These are phyloP conservation scores for Poecilia velifera DNA, from an alignment of 2,797 vertebrate genomes.

Conservation along the genomic window DNA sequence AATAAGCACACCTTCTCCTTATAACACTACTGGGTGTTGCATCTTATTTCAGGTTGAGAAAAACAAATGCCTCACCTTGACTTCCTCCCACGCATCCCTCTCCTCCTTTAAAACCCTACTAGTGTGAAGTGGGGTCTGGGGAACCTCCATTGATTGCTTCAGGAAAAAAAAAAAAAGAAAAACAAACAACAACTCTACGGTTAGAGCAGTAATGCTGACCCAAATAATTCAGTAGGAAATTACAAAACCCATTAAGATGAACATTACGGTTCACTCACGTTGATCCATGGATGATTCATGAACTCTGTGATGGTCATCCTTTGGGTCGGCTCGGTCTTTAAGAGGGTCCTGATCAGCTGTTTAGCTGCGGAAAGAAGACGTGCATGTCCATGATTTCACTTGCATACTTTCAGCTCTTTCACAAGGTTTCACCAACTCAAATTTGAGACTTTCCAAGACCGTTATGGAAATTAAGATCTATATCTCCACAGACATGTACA, in stretches of 20 bases:
- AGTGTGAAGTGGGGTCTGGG: conserved; percentile 97
- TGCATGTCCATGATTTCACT: not conserved
- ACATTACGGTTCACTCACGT: conserved; percentile 77
- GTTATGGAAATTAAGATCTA: no score
- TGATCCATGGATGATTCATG: conserved; percentile 99
- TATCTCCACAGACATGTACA: no score
- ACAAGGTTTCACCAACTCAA: no score
- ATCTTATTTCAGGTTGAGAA: not conserved
- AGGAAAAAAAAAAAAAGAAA: conserved; percentile 19
- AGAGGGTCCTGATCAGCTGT: conserved; percentile 92
- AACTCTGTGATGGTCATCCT: conserved; percentile 98
- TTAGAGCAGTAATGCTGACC: not conserved
- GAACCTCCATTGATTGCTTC: conserved; percentile 95
- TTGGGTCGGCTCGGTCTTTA: conserved; percentile 96
- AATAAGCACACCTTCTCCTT: not conserved
- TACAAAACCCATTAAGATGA: not conserved
- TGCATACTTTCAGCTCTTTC: not conserved
- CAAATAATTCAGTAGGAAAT: not conserved
- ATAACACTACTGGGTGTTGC: not conserved
- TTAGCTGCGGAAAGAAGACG: conserved; percentile 82
- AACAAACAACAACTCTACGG: conserved; percentile 10
- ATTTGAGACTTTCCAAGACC: no score
- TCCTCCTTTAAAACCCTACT: conserved; percentile 96
- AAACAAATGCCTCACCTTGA: conserved; percentile 85
- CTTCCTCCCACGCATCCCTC: conserved; percentile 95